Conservation (phyloP, 2,888 invertebrate species). For the Macrostomum cliftonense region DNA sequence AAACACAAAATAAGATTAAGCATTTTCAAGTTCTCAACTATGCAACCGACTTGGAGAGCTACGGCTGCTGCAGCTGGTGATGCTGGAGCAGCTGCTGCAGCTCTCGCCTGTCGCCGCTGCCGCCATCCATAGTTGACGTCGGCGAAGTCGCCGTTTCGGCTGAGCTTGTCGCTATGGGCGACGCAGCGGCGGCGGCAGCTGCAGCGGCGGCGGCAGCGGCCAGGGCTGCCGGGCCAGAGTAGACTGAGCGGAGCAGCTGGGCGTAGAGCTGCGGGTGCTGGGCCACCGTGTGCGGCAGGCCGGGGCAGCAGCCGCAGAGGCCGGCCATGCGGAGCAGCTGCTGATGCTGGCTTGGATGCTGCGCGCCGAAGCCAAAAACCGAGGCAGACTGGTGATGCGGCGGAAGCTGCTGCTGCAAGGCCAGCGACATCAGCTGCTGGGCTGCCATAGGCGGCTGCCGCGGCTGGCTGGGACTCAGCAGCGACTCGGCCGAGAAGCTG, state of each 20-base stretch:
- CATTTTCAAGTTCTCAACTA: too few relatives aligned
- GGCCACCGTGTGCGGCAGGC: constrained; percentile 8
- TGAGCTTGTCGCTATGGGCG: neutral
- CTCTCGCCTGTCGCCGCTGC: neutral
- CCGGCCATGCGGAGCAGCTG: neutral
- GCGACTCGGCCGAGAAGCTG: too few relatives aligned
- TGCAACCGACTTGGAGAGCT: too few relatives aligned
- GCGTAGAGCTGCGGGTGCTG: constrained; percentile 14
- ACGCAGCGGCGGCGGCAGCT: neutral
- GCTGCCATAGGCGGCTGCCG: too few relatives aligned
- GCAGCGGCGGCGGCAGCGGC: constrained; percentile 1
- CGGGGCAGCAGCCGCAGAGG: constrained; percentile 21
- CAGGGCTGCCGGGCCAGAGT: constrained; percentile 2
- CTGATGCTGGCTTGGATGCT: neutral
- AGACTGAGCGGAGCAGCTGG: constrained; percentile 4
- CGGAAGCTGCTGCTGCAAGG: too few relatives aligned
- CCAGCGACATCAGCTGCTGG: too few relatives aligned
- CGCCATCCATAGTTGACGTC: neutral
- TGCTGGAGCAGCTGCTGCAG: too few relatives aligned
- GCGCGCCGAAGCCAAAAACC: neutral
- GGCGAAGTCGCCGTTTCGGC: neutral
- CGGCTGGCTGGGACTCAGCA: too few relatives aligned
- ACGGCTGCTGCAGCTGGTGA: too few relatives aligned
- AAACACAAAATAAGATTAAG: too few relatives aligned
- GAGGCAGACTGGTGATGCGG: too few relatives aligned